phyloP scores from a whole-genome alignment of 2,888 invertebrate species.

The Philopedon plagiatum region DNA sequence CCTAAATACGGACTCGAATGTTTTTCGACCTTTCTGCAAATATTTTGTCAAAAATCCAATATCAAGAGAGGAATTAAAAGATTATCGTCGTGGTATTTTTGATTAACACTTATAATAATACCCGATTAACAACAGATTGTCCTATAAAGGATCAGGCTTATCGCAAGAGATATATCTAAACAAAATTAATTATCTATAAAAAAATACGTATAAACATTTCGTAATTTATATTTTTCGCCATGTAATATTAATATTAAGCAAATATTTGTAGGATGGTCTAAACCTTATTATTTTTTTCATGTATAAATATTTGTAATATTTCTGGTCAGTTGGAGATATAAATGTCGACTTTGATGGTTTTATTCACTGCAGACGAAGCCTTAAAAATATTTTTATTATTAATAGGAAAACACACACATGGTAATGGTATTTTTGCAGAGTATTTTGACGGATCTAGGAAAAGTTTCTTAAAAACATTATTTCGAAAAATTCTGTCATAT shows the following conservation, averaged over 20 bases:
- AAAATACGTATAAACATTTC: slow-evolving; percentile 24
- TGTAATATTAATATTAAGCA: slow-evolving; percentile 11
- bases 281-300: slow-evolving; percentile 12
- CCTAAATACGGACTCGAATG: too few relatives aligned
- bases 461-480: too few relatives aligned
- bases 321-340: slow-evolving; percentile 3
- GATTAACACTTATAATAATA: slow-evolving; percentile 24
- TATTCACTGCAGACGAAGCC: background rate
- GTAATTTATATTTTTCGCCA: slow-evolving; percentile 27
- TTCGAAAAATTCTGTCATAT: too few relatives aligned
- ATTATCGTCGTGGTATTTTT: too few relatives aligned
- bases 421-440: too few relatives aligned
- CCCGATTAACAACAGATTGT: slow-evolving; percentile 35
- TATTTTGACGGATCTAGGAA: too few relatives aligned
- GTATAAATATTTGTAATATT: slow-evolving; percentile 22
- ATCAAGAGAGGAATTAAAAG: too few relatives aligned
- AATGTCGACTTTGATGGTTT: background rate
- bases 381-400: background rate
- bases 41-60: too few relatives aligned
- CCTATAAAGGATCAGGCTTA: slow-evolving; percentile 29
- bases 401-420: too few relatives aligned
- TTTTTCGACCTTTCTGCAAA: too few relatives aligned
- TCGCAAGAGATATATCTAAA: slow-evolving; percentile 24
- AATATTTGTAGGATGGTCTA: slow-evolving; percentile 10
- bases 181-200: slow-evolving; percentile 23